phyloP scores from a whole-genome alignment of 2,113 vertebrate genomes.

The Psammodynastes pulverulentus region DNA sequence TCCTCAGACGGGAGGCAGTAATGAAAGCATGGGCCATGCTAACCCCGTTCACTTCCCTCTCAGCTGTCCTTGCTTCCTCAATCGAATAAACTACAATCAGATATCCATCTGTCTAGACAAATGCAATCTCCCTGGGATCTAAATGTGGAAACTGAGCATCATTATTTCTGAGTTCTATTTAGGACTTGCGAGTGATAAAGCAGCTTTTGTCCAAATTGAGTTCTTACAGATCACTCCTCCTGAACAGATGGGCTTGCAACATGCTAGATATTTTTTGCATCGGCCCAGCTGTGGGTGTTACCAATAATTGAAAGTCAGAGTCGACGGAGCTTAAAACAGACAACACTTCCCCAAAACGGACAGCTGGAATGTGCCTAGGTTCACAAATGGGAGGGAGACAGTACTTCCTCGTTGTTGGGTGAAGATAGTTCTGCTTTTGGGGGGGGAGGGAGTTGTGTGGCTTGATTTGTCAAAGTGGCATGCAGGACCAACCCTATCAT shows the following conservation, averaged over 20 bases:
- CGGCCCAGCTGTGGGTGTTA: constrained; percentile 66
- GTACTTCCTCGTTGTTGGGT: constrained; percentile 11
- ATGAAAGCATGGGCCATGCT: constrained; percentile 48
- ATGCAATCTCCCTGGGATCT: constrained; percentile 64
- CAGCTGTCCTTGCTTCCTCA: constrained; percentile 57
- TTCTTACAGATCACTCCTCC: constrained; percentile 59
- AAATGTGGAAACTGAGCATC: constrained; percentile 66
- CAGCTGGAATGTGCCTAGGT: constrained; percentile 48
- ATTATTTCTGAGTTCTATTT: constrained; percentile 72
- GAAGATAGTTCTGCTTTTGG: neutral
- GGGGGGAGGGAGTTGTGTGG: neutral
- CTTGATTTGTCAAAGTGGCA: neutral
- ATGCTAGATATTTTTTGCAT: constrained; percentile 59
- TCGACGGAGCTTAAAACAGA: constrained; percentile 51
- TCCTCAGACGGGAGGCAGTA: constrained; percentile 47
- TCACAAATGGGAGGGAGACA: constrained; percentile 8
- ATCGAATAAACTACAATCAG: too few relatives aligned
- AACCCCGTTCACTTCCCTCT: constrained; percentile 50
- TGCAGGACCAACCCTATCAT: neutral
- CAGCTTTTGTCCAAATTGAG: constrained; percentile 57
- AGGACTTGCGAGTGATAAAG: constrained; percentile 60
- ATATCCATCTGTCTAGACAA: constrained; percentile 65
- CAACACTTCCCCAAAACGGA: constrained; percentile 48
- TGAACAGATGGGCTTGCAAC: constrained; percentile 71
- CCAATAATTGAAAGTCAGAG: constrained; percentile 51